phyloP scores from a whole-genome alignment of 2,797 vertebrate species.

The Rhinogobio ventralis region DNA sequence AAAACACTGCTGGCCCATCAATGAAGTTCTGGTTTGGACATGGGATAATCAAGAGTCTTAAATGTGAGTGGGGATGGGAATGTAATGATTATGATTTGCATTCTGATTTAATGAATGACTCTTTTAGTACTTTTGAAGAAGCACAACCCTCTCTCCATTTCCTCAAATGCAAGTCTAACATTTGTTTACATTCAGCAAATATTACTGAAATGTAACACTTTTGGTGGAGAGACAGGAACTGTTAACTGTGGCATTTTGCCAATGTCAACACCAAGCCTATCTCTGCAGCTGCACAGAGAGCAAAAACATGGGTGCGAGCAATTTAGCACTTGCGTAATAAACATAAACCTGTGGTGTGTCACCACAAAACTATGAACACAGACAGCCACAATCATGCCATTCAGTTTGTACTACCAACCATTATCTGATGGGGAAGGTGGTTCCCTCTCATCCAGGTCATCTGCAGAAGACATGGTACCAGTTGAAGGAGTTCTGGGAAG shows the following conservation, averaged over 20 bases:
- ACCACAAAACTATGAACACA: slow-evolving; percentile 33
- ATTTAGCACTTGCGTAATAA: slow-evolving; percentile 3
- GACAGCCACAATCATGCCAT: slow-evolving; percentile 9
- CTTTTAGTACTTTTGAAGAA: slow-evolving; percentile 8
- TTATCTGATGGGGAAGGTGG: slow-evolving; percentile 86
- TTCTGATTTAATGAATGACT: background rate
- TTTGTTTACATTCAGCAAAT: slow-evolving; percentile 14
- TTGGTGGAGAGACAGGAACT: slow-evolving; percentile 63
- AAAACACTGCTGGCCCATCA: background rate
- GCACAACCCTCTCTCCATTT: slow-evolving; percentile 1
- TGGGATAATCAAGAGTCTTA: background rate
- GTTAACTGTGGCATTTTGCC: slow-evolving; percentile 48
- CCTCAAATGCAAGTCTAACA: slow-evolving; percentile 15
- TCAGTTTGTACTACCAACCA: slow-evolving; percentile 70
- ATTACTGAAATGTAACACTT: slow-evolving; percentile 48
- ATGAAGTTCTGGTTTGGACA: background rate
- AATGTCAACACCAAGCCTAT: slow-evolving; percentile 64
- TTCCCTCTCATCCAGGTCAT: slow-evolving; percentile 96
- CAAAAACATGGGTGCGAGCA: slow-evolving; percentile 61
- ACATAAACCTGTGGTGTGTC: background rate
- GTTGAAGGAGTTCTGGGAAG: slow-evolving; percentile 96
- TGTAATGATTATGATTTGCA: background rate
- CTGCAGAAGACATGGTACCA: slow-evolving; percentile 98
- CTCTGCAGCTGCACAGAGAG: slow-evolving; percentile 45
- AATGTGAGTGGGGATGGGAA: background rate